A percentile compares a stretch with the other conserved stretches of the same genome.
phyloP scores from a whole-genome alignment of 2,888 invertebrate genomes.

The Itoplectis maculator region DNA sequence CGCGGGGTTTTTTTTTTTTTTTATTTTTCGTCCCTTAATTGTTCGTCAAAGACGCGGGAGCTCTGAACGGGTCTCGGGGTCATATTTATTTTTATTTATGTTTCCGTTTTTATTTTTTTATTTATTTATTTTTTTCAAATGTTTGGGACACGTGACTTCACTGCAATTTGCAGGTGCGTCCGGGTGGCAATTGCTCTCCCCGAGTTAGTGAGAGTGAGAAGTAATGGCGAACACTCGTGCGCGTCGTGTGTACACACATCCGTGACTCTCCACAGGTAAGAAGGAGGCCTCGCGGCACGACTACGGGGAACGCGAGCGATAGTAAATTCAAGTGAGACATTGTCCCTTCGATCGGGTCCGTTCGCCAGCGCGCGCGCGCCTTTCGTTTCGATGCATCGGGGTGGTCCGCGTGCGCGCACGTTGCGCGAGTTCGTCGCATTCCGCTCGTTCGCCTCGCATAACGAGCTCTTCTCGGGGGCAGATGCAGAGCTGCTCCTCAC shows the following conservation, averaged over 20 bases:
- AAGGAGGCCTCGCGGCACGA: slow-evolving; percentile 70
- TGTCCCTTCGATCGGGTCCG: slow-evolving; percentile 77
- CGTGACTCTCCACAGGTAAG: slow-evolving; percentile 70
- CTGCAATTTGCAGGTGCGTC: neutral
- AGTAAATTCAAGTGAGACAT: slow-evolving; percentile 79
- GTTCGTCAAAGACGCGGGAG: slow-evolving; percentile 10
- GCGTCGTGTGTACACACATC: slow-evolving; percentile 47
- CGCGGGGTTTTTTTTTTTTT: too few species aligned
- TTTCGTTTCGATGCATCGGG: slow-evolving; percentile 71
- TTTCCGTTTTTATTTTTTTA: neutral
- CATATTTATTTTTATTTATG: slow-evolving; percentile 3
- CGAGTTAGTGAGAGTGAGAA: neutral
- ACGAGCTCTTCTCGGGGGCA: slow-evolving; percentile 74
- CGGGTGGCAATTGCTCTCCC: slow-evolving; percentile 21
- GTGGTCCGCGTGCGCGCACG: slow-evolving; percentile 74
- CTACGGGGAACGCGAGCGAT: slow-evolving; percentile 74
- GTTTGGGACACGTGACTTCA: neutral
- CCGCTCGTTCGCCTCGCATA: slow-evolving; percentile 75
- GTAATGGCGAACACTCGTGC: slow-evolving; percentile 32
- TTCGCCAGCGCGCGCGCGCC: slow-evolving; percentile 47
- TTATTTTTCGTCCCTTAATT: slow-evolving; percentile 24
- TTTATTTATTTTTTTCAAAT: neutral
- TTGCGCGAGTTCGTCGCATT: slow-evolving; percentile 72
- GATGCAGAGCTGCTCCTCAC: slow-evolving; percentile 35
- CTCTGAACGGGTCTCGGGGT: neutral